phyloP scores from a whole-genome alignment of 1,140 invertebrate genomes.

The Catajapyx aquilonaris region DNA sequence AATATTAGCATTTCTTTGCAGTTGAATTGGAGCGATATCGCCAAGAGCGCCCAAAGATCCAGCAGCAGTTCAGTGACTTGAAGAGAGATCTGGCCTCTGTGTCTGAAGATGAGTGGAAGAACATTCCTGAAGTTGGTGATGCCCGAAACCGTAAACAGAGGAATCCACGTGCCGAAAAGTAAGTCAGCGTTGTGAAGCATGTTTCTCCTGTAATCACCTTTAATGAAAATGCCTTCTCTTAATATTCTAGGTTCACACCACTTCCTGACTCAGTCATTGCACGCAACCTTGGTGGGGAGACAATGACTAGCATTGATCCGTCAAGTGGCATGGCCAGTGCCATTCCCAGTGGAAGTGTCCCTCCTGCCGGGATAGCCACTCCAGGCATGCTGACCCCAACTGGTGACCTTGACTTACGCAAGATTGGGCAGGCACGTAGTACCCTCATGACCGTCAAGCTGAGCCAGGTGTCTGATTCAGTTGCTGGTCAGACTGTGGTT shows the following conservation, averaged over 20 bases:
- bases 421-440: constrained; percentile 97
- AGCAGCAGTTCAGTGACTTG: constrained; percentile 97
- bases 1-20: no score
- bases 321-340: constrained; percentile 62
- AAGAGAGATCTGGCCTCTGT: constrained; percentile 78
- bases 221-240: neutral
- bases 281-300: constrained; percentile 68
- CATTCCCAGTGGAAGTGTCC: constrained; percentile 47
- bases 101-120: constrained; percentile 85
- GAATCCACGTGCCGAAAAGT: constrained; percentile 82
- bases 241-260: constrained; percentile 55
- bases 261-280: constrained; percentile 91
- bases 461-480: constrained; percentile 95
- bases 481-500: constrained; percentile 96
- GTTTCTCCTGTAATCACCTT: neutral
- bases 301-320: constrained; percentile 60
- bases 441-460: constrained; percentile 99
- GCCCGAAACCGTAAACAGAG: constrained; percentile 92
- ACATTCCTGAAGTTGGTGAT: constrained; percentile 96
- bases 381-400: constrained; percentile 48
- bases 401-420: constrained; percentile 89
- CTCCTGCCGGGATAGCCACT: constrained; percentile 48
- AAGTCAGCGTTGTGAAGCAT: constrained; percentile 11
- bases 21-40: constrained; percentile 92
- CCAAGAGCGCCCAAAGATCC: constrained; percentile 97